Conservation (phyloP, 1,140 invertebrate species). For the Neodiprion lecontei region DNA sequence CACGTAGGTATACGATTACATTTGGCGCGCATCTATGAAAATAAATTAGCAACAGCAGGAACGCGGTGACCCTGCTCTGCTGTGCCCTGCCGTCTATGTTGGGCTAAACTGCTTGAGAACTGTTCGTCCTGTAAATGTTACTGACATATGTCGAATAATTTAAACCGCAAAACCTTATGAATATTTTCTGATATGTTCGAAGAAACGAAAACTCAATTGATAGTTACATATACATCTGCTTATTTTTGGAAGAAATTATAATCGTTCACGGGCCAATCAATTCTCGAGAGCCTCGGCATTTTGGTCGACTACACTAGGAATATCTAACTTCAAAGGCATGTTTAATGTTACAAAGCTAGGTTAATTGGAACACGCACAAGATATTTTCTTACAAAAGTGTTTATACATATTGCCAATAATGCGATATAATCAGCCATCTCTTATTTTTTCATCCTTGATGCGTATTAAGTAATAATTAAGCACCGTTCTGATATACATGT, state of each 20-base stretch:
- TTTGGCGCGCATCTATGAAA: conserved; percentile 38
- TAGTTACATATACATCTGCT: no score
- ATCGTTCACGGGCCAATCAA: neutral
- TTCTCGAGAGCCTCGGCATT: neutral
- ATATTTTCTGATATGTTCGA: conserved; percentile 3
- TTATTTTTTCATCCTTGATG: neutral
- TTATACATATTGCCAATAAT: neutral
- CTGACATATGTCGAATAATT: conserved; percentile 23
- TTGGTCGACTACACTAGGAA: conserved; percentile 4
- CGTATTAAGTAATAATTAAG: conserved; percentile 6
- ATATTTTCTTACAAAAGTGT: neutral
- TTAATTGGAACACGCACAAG: neutral
- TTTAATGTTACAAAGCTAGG: neutral
- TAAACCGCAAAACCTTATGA: conserved; percentile 23
- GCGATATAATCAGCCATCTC: neutral
- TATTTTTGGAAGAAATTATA: neutral
- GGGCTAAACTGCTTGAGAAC: conserved; percentile 26
- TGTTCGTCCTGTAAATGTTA: neutral
- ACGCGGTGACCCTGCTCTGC: conserved; percentile 29
- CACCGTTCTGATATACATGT: conserved; percentile 12
- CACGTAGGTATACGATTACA: neutral
- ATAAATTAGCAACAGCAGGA: conserved; percentile 41
- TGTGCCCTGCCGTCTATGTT: conserved; percentile 13
- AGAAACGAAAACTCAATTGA: neutral
- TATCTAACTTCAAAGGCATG: conserved; percentile 5